Base-by-base conservation (phyloP, 2,797 vertebrate genomes). In the Diglossa cyanea region DNA sequence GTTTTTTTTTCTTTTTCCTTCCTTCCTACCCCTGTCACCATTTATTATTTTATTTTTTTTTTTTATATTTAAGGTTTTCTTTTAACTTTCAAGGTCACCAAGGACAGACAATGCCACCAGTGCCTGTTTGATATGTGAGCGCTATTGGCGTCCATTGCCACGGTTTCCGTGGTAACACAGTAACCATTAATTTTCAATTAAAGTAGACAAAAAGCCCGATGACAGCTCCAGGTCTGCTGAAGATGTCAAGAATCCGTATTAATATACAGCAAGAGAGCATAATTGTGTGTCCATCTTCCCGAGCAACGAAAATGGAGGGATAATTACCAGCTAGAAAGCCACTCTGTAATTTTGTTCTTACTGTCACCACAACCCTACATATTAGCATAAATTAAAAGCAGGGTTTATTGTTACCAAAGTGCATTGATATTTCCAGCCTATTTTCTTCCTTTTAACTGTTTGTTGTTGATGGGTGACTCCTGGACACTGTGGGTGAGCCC, bases 181-280 rank as follows among this genome's bases (percentile, higher is more conserved):
- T 98, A 99, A 99, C 99, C 99, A 99, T 99, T 99, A 99, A 99
- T 99, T 99, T 99, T 99, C 99, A 99, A 99, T 99, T 99, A 99
- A 99, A 99, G 98, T 99, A 99, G 99, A 99, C 99, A 99, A 99
- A 99, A 99, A 98, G 98, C 98, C 98, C 98, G 98, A 99, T 99
- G 99, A 99, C 99, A 99, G 99, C 99, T 99, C 99, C 98, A 98
- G 99, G 99, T 99, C 99, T 98, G 98, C 98, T 99, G 98, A 99
- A 99, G 99, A 99, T 99, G 99, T 99, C 99, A 99, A 99, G 99
- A 99, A 99, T 99, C 99, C 98, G 99, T 99, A 99, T 99, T 99
- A 99, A 99, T 99, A 99, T 99, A 99, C 98, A 99, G 99, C 99
- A 99, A 99, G 99, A 99, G 99, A 99, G 99, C 98, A 99, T 99